phyloP scores from a whole-genome alignment of 2,888 invertebrate genomes.

The Agrochola macilenta region DNA sequence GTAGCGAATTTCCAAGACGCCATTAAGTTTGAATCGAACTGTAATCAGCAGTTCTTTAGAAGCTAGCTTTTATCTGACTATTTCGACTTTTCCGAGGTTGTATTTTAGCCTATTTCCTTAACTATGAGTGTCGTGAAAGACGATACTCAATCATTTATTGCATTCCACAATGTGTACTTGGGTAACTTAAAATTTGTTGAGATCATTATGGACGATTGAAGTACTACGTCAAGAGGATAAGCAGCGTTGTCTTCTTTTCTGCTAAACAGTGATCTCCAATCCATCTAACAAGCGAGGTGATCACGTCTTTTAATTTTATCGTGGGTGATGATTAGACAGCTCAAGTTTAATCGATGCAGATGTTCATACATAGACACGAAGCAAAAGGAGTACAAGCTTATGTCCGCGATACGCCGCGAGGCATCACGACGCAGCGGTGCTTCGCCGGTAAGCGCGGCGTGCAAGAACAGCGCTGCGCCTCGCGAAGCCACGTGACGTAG shows the following conservation, averaged over 20 bases:
- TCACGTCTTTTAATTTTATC: not conserved
- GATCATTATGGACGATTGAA: not conserved
- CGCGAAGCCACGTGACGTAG: too few relatives aligned
- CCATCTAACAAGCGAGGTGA: not conserved
- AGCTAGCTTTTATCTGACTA: not conserved
- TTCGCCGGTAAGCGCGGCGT: too few relatives aligned
- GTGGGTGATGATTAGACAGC: not conserved
- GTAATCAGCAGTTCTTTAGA: not conserved
- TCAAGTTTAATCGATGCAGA: too few relatives aligned
- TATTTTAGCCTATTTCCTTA: too few relatives aligned
- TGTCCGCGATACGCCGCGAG: too few relatives aligned
- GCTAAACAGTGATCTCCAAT: not conserved
- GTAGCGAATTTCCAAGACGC: too few relatives aligned
- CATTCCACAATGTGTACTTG: not conserved
- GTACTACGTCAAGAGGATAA: not conserved
- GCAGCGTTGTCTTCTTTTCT: not conserved
- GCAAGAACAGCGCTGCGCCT: too few relatives aligned
- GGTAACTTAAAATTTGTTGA: not conserved
- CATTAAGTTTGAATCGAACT: too few relatives aligned
- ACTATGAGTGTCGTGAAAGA: not conserved
- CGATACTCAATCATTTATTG: not conserved
- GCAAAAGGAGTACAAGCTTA: too few relatives aligned
- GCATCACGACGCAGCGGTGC: too few relatives aligned
- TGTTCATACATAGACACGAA: too few relatives aligned
- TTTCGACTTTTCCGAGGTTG: not conserved